phyloP scores from a whole-genome alignment of 2,113 vertebrate genomes.

The Rhombomys opimus region DNA sequence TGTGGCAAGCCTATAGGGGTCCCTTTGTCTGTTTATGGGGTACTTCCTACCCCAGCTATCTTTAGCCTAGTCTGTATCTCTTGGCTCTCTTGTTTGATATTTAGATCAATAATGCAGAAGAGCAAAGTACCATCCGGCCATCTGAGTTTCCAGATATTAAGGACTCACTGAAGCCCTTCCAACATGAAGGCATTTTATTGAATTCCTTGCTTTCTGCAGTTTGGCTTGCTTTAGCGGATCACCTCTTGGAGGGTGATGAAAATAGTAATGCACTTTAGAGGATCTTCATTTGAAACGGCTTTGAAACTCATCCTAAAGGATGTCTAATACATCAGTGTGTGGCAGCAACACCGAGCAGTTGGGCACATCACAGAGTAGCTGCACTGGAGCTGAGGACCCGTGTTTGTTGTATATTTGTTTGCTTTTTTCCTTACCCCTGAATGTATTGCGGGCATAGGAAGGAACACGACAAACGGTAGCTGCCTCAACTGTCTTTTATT shows the following conservation, averaged over 20 bases:
- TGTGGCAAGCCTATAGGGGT: neutral
- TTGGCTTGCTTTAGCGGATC: neutral
- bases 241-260: neutral
- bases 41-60: neutral
- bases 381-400: neutral
- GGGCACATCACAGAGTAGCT: neutral
- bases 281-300: neutral
- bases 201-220: neutral
- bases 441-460: neutral
- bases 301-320: neutral
- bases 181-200: neutral
- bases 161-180: neutral
- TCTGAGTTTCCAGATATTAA: neutral
- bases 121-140: neutral
- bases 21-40: neutral
- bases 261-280: neutral
- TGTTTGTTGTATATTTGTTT: neutral
- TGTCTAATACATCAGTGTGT: neutral
- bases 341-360: neutral
- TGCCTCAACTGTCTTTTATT: neutral
- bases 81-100: neutral
- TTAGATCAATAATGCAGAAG: slow-evolving; percentile 43
- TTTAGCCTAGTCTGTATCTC: neutral
- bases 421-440: neutral
- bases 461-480: neutral